These are phyloP conservation scores for Callipepla squamata DNA, from an alignment of 2,113 vertebrate species.

Conservation along the genomic window DNA sequence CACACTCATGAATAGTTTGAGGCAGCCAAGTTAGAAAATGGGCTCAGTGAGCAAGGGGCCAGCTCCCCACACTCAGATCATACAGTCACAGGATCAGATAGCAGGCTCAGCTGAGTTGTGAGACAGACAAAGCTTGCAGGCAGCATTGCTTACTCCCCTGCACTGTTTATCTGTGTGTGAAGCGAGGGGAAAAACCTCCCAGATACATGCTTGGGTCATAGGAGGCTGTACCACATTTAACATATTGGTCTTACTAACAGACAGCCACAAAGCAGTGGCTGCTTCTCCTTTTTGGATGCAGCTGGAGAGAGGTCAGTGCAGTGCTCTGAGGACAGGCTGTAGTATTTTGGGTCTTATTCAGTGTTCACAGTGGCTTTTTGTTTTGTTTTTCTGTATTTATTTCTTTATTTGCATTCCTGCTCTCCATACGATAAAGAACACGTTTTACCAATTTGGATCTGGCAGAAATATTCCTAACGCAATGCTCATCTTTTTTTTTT, in stretches of 20 bases:
- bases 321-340: rapidly evolving
- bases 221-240: not conserved
- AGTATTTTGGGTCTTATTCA: not conserved
- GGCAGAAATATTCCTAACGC: not conserved
- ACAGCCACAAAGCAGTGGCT: not conserved
- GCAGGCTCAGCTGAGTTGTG: not conserved
- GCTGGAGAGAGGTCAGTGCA: not conserved
- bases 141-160: not conserved
- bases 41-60: not conserved
- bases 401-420: not conserved
- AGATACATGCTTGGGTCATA: not conserved
- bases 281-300: not conserved
- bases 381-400: not conserved
- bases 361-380: not conserved
- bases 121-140: not conserved
- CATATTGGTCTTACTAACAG: not conserved
- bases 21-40: not conserved
- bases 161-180: not conserved
- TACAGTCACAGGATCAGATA: too few relatives aligned
- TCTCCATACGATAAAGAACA: not conserved
- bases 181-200: not conserved
- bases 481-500: not conserved
- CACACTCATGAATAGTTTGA: not conserved
- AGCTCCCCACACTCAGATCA: rapidly evolving
- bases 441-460: not conserved